These are phyloP conservation scores for Paramormyrops kingsleyae DNA, from an alignment of 2,113 vertebrate genomes.

Conservation along the genomic window DNA sequence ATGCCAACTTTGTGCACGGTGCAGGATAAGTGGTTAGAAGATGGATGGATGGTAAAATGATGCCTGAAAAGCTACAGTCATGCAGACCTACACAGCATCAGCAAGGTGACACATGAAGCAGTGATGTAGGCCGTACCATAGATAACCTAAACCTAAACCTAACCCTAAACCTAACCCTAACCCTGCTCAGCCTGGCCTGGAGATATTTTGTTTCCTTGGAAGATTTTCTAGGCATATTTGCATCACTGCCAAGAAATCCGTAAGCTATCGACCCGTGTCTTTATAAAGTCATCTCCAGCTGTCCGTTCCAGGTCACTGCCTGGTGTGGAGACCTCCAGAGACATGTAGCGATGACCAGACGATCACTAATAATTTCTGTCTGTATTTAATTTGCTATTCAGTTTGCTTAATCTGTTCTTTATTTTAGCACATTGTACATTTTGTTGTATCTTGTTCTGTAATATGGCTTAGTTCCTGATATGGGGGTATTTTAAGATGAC, in stretches of 20 bases:
- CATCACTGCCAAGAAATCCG: not conserved
- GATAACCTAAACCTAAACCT: not conserved
- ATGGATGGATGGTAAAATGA: not conserved
- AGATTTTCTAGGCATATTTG: not conserved
- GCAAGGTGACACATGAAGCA: not conserved
- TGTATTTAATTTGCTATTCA: not conserved
- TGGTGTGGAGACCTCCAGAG: not conserved
- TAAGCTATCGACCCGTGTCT: not conserved
- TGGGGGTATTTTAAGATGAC: not conserved
- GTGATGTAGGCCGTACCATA: not conserved
- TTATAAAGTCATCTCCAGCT: not conserved
- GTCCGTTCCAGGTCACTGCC: not conserved
- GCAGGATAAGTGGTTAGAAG: not conserved
- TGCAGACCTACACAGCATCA: not conserved
- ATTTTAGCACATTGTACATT: not conserved
- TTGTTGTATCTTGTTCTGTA: not conserved
- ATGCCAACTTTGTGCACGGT: not conserved
- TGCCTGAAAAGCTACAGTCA: not conserved
- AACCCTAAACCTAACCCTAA: not conserved
- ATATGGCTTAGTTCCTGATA: not conserved
- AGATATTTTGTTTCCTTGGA: not conserved
- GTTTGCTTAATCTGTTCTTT: not conserved
- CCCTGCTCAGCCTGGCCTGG: not conserved
- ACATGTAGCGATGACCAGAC: not conserved
- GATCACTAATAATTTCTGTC: not conserved